Percentiles rank a stretch among this genome's conserved stretches.
Evolutionary conservation across 2,113 vertebrate species (phyloP).

Genomic region (Hippocampus comes): DNA sequence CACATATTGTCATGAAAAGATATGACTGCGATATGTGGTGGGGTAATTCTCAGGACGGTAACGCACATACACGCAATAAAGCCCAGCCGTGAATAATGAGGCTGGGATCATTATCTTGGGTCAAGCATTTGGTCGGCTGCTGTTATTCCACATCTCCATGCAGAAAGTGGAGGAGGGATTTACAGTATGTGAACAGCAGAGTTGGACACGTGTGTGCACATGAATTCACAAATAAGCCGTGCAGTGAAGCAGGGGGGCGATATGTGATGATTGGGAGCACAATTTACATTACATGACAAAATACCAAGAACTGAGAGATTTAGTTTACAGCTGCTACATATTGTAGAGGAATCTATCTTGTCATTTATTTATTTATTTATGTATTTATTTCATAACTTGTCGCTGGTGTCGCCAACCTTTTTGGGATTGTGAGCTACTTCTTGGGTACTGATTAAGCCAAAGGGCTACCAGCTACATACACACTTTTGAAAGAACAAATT

Average conservation of each 20-base stretch:
- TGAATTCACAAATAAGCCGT: conserved; percentile 1
- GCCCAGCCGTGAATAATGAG: conserved; percentile 30
- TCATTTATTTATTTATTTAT: conserved; percentile 1
- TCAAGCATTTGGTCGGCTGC: conserved; percentile 9
- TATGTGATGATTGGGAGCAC: background rate
- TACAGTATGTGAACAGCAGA: conserved; percentile 4
- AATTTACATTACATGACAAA: background rate
- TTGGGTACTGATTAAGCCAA: background rate
- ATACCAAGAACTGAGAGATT: background rate
- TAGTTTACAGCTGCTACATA: background rate
- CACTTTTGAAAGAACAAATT: background rate
- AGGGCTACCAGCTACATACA: background rate
- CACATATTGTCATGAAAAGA: background rate
- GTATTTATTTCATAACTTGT: too few relatives aligned
- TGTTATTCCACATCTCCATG: conserved; percentile 16
- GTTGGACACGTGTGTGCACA: background rate
- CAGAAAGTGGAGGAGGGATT: conserved; percentile 16
- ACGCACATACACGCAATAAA: conserved; percentile 8
- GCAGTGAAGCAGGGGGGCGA: background rate
- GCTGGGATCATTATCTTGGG: conserved; percentile 33
- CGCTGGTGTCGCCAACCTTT: background rate
- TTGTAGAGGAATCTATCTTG: background rate
- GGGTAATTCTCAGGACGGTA: background rate
- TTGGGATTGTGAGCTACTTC: background rate
- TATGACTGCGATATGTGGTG: background rate